Percentiles rank a stretch among this genome's conserved stretches.
phyloP scores from a whole-genome alignment of 2,888 invertebrate genomes.

The Caenorhabditis imperialis region DNA sequence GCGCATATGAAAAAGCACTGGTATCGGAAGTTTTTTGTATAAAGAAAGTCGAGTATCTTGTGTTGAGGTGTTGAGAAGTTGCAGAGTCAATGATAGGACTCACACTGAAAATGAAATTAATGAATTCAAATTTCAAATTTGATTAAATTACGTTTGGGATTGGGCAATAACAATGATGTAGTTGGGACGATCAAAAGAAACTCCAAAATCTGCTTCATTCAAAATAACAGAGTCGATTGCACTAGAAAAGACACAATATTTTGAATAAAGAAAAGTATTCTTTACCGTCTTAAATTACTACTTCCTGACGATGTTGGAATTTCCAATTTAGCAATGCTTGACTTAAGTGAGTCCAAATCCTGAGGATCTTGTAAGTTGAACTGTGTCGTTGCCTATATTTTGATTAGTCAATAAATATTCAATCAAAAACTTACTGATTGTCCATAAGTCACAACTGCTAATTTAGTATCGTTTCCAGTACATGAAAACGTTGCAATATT shows the following conservation, averaged over 20 bases:
- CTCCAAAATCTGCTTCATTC: constrained; percentile 43
- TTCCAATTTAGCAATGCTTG: constrained; percentile 16
- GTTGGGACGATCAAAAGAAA: constrained; percentile 27
- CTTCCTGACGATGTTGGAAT: constrained; percentile 1
- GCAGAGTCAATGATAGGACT: constrained; percentile 37
- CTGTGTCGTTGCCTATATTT: constrained; percentile 1
- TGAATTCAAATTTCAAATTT: background rate
- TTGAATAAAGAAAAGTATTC: background rate
- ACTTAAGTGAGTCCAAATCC: constrained; percentile 18
- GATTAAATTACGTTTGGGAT: constrained; percentile 14
- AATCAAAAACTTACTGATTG: constrained; percentile 1
- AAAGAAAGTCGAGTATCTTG: constrained; percentile 50
- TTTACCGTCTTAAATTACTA: constrained; percentile 35
- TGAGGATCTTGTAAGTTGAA: constrained; percentile 25
- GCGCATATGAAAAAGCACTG: constrained; percentile 15
- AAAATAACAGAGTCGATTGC: constrained; percentile 46
- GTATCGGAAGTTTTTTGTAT: constrained; percentile 28
- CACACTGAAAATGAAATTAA: constrained; percentile 25
- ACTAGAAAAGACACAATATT: constrained; percentile 12
- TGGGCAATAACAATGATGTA: constrained; percentile 35
- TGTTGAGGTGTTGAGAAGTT: constrained; percentile 41
- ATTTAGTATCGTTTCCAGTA: constrained; percentile 37
- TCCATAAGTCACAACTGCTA: constrained; percentile 39
- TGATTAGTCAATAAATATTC: background rate
- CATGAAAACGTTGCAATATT: constrained; percentile 43